Evolutionary conservation across 2,797 vertebrate genomes (phyloP).

Genomic region (Leucoraja ocellata): DNA sequence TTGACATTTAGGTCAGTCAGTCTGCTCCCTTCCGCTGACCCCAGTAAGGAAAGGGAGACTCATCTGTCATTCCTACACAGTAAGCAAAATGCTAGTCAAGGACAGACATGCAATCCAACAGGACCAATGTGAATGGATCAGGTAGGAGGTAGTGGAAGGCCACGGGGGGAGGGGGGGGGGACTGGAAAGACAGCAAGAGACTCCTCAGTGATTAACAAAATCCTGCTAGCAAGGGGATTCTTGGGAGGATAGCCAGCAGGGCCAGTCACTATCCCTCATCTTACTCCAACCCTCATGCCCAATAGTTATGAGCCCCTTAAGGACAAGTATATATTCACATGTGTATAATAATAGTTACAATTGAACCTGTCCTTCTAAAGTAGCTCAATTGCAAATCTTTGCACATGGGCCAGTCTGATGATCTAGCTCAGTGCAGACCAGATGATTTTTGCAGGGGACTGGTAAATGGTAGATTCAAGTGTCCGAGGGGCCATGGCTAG

Average conservation of each 20-base stretch:
- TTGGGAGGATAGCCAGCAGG: too few relatives aligned
- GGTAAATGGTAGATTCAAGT: not conserved
- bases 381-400: too few relatives aligned
- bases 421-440: not conserved
- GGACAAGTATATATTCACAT: too few relatives aligned
- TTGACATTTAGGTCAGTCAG: not conserved
- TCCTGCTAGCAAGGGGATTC: too few relatives aligned
- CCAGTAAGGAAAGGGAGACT: not conserved
- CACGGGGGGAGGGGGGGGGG: not conserved
- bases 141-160: not conserved
- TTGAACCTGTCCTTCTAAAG: too few relatives aligned
- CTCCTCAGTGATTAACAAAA: not conserved
- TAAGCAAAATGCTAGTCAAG: not conserved
- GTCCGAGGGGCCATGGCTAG: not conserved
- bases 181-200: not conserved
- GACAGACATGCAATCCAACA: not conserved
- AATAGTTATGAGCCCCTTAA: too few relatives aligned
- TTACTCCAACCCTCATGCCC: too few relatives aligned
- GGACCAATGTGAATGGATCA: not conserved
- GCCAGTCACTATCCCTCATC: too few relatives aligned
- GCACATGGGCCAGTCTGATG: not conserved
- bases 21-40: not conserved
- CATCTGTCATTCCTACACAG: not conserved
- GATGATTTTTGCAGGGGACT: not conserved
- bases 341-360: too few relatives aligned